Evolutionary conservation across 1,140 invertebrate genomes (phyloP).

Genomic region (Tetramorium parvispinum): DNA sequence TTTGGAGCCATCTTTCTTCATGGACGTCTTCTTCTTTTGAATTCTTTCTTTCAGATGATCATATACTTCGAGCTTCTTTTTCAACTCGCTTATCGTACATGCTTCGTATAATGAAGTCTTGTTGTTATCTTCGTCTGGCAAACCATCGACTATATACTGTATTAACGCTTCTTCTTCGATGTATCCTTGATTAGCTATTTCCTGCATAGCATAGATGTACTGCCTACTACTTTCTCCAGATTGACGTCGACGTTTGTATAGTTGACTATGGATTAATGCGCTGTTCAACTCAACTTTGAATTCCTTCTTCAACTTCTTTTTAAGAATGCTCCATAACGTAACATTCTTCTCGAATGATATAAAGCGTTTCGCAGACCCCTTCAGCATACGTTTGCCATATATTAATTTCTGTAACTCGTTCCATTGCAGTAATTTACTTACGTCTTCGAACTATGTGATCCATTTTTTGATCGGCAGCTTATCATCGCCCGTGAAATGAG

Average conservation of each 20-base stretch:
- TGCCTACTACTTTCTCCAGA: constrained; percentile 58
- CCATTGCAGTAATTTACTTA: constrained; percentile 31
- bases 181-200: constrained; percentile 57
- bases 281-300: constrained; percentile 33
- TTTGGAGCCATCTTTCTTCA: not conserved
- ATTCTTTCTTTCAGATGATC: constrained; percentile 38
- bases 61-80: constrained; percentile 42
- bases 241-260: not conserved
- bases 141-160: constrained; percentile 75
- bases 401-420: constrained; percentile 46
- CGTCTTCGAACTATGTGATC: constrained; percentile 52
- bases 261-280: constrained; percentile 36
- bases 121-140: constrained; percentile 61
- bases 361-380: constrained; percentile 51
- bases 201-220: constrained; percentile 70
- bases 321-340: not conserved
- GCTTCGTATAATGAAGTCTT: constrained; percentile 64
- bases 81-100: constrained; percentile 25
- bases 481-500: constrained; percentile 34
- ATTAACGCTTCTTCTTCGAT: constrained; percentile 68
- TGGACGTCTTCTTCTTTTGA: not conserved
- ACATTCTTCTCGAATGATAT: not conserved
- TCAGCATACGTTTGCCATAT: constrained; percentile 57
- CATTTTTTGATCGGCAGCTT: constrained; percentile 36
- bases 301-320: not conserved